Evolutionary conservation across 2,113 vertebrate species (phyloP).

Genomic region (Ophiodon elongatus): DNA sequence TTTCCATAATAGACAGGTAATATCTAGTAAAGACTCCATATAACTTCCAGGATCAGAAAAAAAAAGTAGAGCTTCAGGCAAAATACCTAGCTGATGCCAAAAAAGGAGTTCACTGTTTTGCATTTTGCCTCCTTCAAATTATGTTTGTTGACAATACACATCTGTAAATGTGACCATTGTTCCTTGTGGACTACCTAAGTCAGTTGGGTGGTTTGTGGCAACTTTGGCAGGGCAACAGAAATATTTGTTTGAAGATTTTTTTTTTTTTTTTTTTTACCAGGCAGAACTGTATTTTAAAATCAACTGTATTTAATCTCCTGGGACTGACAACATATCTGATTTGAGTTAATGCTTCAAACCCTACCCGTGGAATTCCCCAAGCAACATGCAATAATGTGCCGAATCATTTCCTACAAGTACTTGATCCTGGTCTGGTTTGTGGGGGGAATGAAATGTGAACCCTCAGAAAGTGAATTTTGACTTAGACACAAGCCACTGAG

Average conservation of each 20-base stretch:
- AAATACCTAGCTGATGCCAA: not conserved
- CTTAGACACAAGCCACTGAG: not conserved
- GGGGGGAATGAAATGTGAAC: slow-evolving; percentile 28
- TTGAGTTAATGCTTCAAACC: not conserved
- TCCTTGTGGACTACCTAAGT: not conserved
- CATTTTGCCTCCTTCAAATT: not conserved
- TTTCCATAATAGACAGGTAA: not conserved
- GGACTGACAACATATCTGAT: not conserved
- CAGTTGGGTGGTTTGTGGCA: not conserved
- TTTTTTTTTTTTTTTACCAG: not conserved
- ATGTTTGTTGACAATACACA: not conserved
- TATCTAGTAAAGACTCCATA: not conserved
- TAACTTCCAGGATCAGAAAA: not conserved
- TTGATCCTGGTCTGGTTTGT: not conserved
- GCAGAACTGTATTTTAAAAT: not conserved
- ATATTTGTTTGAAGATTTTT: not conserved
- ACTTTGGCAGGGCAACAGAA: not conserved
- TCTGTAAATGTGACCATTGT: not conserved
- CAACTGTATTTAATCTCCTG: not conserved
- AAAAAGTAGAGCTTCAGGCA: not conserved
- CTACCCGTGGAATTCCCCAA: not conserved
- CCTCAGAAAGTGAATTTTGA: slow-evolving; percentile 43
- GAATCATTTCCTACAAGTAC: not conserved
- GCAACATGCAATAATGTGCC: not conserved
- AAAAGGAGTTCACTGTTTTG: not conserved